Conservation (phyloP, 2,797 vertebrate genomes). For the Dromococcyx pavoninus region DNA sequence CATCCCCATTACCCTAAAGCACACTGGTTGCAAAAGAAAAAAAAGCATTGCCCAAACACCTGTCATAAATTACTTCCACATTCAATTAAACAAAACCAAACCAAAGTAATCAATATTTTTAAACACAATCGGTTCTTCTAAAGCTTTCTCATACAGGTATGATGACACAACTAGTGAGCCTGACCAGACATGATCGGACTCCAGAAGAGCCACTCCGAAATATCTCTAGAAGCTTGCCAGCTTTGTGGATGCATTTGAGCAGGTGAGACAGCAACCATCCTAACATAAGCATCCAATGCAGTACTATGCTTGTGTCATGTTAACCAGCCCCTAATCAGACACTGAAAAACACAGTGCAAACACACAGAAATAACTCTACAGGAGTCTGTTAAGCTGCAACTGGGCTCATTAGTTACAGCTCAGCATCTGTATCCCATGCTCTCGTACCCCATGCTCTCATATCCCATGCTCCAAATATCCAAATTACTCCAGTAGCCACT, state of each 20-base stretch:
- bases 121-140: not conserved
- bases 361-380: not conserved
- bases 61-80: not conserved
- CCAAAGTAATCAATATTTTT: not conserved
- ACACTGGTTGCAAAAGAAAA: not conserved
- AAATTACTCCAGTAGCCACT: not conserved
- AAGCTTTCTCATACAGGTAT: not conserved
- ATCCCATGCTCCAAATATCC: not conserved
- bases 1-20: not conserved
- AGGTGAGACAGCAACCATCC: not conserved
- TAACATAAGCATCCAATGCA: not conserved
- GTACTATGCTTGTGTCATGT: not conserved
- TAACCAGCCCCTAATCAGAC: not conserved
- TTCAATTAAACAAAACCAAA: not conserved
- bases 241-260: not conserved
- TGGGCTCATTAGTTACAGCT: not conserved
- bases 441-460: not conserved
- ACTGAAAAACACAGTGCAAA: not conserved
- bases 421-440: not conserved
- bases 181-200: not conserved
- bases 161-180: not conserved
- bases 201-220: not conserved
- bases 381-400: not conserved
- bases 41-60: not conserved
- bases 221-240: not conserved